These are phyloP conservation scores for Alcedo quadribrachys DNA, from an alignment of 2,797 vertebrate genomes.

Conservation along the genomic window DNA sequence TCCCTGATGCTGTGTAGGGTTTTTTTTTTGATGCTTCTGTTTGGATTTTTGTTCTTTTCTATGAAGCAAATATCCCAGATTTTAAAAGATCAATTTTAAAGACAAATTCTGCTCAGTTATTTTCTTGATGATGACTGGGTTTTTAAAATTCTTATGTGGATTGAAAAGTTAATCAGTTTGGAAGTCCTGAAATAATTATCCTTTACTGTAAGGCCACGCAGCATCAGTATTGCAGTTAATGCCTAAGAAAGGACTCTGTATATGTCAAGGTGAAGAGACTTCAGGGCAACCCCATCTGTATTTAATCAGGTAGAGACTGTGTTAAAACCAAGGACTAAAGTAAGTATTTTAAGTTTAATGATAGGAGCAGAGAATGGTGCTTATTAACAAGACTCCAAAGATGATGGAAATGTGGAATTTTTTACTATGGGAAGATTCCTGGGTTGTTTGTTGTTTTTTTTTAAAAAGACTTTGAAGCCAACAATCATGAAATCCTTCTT, in stretches of 20 bases:
- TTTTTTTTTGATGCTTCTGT: background rate
- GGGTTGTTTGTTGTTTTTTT: background rate
- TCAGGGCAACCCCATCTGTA: background rate
- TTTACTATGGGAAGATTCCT: background rate
- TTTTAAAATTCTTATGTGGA: background rate
- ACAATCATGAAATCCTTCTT: background rate
- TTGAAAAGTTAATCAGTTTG: background rate
- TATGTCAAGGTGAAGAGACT: background rate
- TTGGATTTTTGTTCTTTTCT: conserved; percentile 8
- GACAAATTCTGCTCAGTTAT: background rate
- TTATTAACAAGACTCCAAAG: background rate
- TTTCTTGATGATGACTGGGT: background rate
- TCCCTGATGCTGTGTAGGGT: background rate
- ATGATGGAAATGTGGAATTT: background rate
- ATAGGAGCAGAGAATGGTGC: background rate
- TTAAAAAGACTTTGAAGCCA: background rate
- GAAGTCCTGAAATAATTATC: background rate
- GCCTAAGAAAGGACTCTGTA: background rate
- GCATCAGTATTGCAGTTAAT: background rate
- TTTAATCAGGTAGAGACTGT: background rate
- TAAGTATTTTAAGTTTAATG: background rate
- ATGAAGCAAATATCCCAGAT: background rate
- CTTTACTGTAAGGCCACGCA: background rate
- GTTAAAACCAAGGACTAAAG: background rate
- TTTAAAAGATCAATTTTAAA: background rate